phyloP scores from a whole-genome alignment of 2,888 invertebrate genomes.

The Tenthredo amoena region DNA sequence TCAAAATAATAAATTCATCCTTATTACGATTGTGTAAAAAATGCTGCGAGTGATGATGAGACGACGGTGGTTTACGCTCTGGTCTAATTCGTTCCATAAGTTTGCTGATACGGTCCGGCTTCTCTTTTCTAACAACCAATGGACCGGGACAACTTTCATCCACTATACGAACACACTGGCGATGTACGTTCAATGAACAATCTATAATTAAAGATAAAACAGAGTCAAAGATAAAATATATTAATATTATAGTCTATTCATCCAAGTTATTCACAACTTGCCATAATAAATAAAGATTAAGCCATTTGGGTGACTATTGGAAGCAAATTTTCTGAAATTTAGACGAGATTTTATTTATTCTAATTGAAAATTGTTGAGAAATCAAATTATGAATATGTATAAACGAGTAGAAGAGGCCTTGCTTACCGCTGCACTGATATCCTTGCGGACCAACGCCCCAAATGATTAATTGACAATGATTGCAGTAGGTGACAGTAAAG shows the following conservation, averaged over 20 bases:
- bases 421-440: conserved; percentile 94
- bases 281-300: not conserved
- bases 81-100: conserved; percentile 85
- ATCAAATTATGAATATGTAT: not conserved
- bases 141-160: conserved; percentile 92
- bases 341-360: not conserved
- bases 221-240: not conserved
- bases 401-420: not conserved
- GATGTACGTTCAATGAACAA: conserved; percentile 93
- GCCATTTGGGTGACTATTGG: too few species aligned
- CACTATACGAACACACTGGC: conserved; percentile 87
- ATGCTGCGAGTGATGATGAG: conserved; percentile 72
- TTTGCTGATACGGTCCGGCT: conserved; percentile 86
- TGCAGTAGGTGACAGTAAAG: conserved; percentile 94
- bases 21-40: conserved; percentile 69
- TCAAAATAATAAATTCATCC: not conserved
- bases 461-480: conserved; percentile 94
- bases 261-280: not conserved
- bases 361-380: conserved; percentile 40
- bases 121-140: conserved; percentile 81
- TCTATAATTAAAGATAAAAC: conserved; percentile 79
- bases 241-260: not conserved
- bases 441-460: conserved; percentile 99
- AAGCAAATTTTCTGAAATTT: not conserved
- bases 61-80: conserved; percentile 79